Evolutionary conservation across 1,140 invertebrate species (phyloP), one percentile per base, ranked within the genome.

Genomic region (Drosophila paulistorum): DNA sequence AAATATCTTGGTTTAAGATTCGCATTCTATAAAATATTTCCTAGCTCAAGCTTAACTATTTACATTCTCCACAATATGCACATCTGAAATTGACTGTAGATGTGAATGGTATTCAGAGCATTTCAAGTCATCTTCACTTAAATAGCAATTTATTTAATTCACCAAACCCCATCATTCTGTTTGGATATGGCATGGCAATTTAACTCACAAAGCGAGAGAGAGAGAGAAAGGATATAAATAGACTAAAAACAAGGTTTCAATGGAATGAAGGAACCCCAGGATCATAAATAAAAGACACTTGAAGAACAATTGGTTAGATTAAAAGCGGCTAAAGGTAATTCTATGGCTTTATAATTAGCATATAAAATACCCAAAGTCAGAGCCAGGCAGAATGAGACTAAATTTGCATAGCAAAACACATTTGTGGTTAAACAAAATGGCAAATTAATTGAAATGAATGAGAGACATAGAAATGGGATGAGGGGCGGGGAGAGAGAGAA

Each of bases 371-470:
- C 61, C 41, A 60, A 75, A 33, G 20, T 39, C 37, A 54, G 42
- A 58, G 20, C 48, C 37, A 60, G 41, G 23, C 23, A 26, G 26
- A 66, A 66, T 57, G 68, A 51, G 37, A 39, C 37, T 39, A 45
- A 72, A 58, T 58, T 58, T 61, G 61, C 73, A 81, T 72, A 63
- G 45, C 45, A 51, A 6, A 20, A 51, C 45, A 62, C 77, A 86
- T 85, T 81, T 30, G 82, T 81, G 71, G 33, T 76, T 76, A 70
- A 51, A 54, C 26, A 81, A 79, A 87, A 87, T 87, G 69, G 64
- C 57, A 68, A 85, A 79, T 79, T 85, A 82, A 85, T 85, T 87
- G 75, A 85, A 87, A 87, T 68, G 57, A 87, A 82, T 82, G 75
- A n/a, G 45, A 23, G 45, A 51, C 9, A 10, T 10, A 11, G 17